These are phyloP conservation scores for Busseola fusca DNA, from an alignment of 2,888 invertebrate species.

Conservation along the genomic window DNA sequence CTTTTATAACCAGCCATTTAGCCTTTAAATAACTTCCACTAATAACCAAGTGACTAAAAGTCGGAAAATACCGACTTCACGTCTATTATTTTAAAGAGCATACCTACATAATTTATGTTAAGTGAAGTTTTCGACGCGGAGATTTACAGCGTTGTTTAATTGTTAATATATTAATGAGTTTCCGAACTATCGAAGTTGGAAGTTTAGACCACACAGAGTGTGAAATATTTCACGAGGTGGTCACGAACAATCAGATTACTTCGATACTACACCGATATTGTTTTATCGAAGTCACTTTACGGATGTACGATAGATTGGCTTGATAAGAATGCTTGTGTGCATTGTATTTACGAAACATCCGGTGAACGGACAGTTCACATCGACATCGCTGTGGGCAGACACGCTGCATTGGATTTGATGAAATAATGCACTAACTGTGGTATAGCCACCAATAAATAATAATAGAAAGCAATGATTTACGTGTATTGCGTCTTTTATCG, in stretches of 20 bases:
- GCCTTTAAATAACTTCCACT: conserved; percentile 38
- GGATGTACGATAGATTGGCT: conserved; percentile 60
- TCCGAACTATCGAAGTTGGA: conserved; percentile 46
- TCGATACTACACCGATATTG: conserved; percentile 66
- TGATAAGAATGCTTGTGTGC: conserved; percentile 61
- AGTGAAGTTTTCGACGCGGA: conserved; percentile 38
- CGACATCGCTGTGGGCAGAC: conserved; percentile 58
- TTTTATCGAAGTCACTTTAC: conserved; percentile 64
- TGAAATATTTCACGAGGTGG: conserved; percentile 68
- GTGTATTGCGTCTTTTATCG: conserved; percentile 64
- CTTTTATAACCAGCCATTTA: conserved; percentile 25
- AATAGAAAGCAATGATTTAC: conserved; percentile 68
- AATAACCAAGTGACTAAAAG: conserved; percentile 36
- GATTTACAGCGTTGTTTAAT: conserved; percentile 59
- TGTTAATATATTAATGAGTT: conserved; percentile 61
- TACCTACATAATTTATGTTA: conserved; percentile 55
- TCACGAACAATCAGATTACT: conserved; percentile 67
- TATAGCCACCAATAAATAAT: conserved; percentile 62
- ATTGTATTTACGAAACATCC: conserved; percentile 65
- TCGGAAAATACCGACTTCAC: conserved; percentile 26
- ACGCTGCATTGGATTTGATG: conserved; percentile 62
- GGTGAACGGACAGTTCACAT: conserved; percentile 62
- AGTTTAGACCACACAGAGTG: conserved; percentile 68
- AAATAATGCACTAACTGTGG: conserved; percentile 61
- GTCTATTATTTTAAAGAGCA: conserved; percentile 45